Evolutionary conservation across 2,888 invertebrate genomes (phyloP).

Genomic region (Notodonta dromedarius): DNA sequence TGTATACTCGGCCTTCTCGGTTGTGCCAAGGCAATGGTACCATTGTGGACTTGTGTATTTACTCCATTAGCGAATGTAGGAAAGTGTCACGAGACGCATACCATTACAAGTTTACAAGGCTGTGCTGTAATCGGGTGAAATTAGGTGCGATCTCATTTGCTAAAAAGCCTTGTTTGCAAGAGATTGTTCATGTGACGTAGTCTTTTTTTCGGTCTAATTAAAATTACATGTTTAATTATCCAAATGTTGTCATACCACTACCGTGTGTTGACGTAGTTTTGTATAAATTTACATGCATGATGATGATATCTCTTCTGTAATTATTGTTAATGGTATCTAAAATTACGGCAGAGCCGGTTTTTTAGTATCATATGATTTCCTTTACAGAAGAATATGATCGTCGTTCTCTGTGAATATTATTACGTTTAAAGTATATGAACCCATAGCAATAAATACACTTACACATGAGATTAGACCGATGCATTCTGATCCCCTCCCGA

Average conservation of each 20-base stretch:
- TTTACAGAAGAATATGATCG: too few species aligned
- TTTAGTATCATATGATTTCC: neutral
- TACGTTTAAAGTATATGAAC: too few species aligned
- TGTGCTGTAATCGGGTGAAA: neutral
- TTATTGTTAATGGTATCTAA: neutral
- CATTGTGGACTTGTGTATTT: conserved; percentile 34
- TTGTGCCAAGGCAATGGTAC: conserved; percentile 49
- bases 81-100: conserved; percentile 26
- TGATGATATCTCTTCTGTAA: neutral
- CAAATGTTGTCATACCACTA: neutral
- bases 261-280: neutral
- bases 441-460: too few species aligned
- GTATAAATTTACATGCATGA: neutral
- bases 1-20: conserved; percentile 52
- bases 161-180: conserved; percentile 1
- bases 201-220: neutral
- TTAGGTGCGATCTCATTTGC: neutral
- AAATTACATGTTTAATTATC: conserved; percentile 2
- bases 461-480: too few species aligned
- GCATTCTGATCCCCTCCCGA: too few species aligned
- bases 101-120: conserved; percentile 6
- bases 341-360: neutral
- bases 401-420: too few species aligned
- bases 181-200: neutral
- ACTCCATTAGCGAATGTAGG: conserved; percentile 29